Evolutionary conservation across 2,888 invertebrate species (phyloP).

Genomic region (Geophilus truncorum): DNA sequence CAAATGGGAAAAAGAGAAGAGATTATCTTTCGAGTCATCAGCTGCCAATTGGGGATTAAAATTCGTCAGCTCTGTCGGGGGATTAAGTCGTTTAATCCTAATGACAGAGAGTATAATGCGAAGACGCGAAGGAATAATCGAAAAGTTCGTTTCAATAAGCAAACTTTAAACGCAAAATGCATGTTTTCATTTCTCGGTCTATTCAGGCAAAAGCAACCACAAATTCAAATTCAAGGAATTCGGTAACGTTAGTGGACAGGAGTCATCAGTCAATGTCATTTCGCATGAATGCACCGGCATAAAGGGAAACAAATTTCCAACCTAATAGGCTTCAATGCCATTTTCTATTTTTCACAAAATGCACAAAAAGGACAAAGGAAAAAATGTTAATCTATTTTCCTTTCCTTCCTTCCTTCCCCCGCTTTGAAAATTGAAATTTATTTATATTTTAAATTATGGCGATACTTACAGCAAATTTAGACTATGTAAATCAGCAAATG

Average conservation of each 20-base stretch:
- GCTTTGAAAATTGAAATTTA: neutral
- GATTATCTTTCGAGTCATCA: neutral
- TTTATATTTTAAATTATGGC: too few relatives aligned
- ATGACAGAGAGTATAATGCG: neutral
- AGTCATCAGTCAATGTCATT: conserved; percentile 18
- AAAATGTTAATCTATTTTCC: neutral
- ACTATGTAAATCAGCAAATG: conserved; percentile 81
- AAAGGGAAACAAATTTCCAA: conserved; percentile 10
- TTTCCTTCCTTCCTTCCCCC: neutral
- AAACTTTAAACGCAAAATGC: conserved; percentile 4
- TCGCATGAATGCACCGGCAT: neutral
- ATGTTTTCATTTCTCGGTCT: neutral
- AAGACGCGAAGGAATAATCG: neutral
- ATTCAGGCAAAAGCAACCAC: neutral
- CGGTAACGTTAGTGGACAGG: conserved; percentile 5
- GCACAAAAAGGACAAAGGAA: neutral
- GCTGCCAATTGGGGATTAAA: neutral
- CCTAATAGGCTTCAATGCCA: neutral
- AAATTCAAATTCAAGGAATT: conserved; percentile 21
- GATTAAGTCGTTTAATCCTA: neutral
- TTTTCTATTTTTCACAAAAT: neutral
- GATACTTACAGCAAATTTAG: conserved; percentile 72
- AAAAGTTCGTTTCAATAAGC: neutral
- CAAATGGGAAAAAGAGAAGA: neutral
- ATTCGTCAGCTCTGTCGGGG: neutral